Base-by-base conservation (phyloP, 2,797 vertebrate species). In the Microctenopoma steveboyesi region DNA sequence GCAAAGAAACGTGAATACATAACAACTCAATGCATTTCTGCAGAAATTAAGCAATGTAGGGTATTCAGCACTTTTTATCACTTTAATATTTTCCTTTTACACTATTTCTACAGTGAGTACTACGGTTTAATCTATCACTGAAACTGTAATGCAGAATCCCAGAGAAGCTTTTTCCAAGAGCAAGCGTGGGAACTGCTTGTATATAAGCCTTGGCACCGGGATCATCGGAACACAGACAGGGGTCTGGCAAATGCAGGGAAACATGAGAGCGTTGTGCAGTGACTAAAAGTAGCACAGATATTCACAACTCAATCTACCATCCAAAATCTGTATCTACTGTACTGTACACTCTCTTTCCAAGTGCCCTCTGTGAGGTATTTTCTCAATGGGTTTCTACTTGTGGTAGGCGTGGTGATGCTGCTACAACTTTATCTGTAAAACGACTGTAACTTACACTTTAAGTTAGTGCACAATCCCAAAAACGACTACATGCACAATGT, bases 251-350 rank as follows among this genome's bases (percentile, higher is more conserved):
- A 89, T 13, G 73, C 65, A 62, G 77, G 56, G 91, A 92, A 92
- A 91, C 86, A 86, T 88, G 91, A 92, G 90, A 89, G 64, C 79
- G 83, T 78, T 79, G 76, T 84, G 78, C 89, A 84, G 89, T 56
- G 69, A 88, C 90, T 92, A 92, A 91, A 93, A 93, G 91, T 92
- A 92, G 91, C 90, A 86, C 90, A 92, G 85, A 91, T 87, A 90
- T 92, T 93, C 88, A 89, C 91, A 92, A 92, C 82, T 90, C 84
- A 90, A 83, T 89, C 85, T 80, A 45, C 85, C 77, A 65, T 86
- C 88, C 85, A 80, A 82, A 80, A 78, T 85, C 70, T 86, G 40
- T 68, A 86, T 80, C 78, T 69, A 66, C 76, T 82, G 64, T 59
- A 59, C 69, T 53, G 65, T 48, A 48, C 35, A 53, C 62, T 78